Percentiles rank a stretch among this genome's conserved stretches.
Conservation (phyloP, 2,888 invertebrate species). For the Lithophane semibrunnea region DNA sequence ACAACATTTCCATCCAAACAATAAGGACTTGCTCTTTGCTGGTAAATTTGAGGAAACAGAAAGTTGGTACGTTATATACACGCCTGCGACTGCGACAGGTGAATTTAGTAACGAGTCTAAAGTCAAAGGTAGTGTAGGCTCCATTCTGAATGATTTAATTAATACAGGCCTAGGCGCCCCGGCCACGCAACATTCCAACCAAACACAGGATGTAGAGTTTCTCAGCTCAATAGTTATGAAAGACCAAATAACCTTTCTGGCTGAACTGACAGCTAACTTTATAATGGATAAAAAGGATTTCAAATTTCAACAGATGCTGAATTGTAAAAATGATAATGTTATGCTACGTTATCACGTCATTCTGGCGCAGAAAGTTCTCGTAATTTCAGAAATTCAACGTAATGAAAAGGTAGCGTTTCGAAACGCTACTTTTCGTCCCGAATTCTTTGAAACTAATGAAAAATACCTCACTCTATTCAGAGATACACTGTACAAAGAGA, state of each 20-base stretch:
- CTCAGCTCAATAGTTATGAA: slow-evolving; percentile 26
- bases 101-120: not conserved
- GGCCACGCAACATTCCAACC: slow-evolving; percentile 5
- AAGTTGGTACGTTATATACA: slow-evolving; percentile 45
- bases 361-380: slow-evolving; percentile 39
- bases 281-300: not conserved
- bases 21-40: slow-evolving; percentile 24
- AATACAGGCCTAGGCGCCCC: slow-evolving; percentile 21
- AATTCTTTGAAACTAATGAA: slow-evolving; percentile 38
- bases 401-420: slow-evolving; percentile 23
- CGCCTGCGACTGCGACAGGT: slow-evolving; percentile 45
- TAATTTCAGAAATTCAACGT: slow-evolving; percentile 28
- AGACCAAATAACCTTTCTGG: slow-evolving; percentile 39
- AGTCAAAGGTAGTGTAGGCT: not conserved
- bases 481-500: slow-evolving; percentile 24
- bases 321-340: slow-evolving; percentile 14
- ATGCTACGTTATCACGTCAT: slow-evolving; percentile 50
- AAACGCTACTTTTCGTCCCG: slow-evolving; percentile 24
- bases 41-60: slow-evolving; percentile 19
- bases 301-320: slow-evolving; percentile 24
- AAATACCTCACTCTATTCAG: slow-evolving; percentile 37
- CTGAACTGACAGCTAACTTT: not conserved
- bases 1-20: not conserved
- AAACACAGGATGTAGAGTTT: slow-evolving; percentile 20
- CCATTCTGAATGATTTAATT: slow-evolving; percentile 36